Evolutionary conservation across 2,113 vertebrate species (phyloP), one percentile per base, ranked within the genome.

Genomic region (Erythrocebus patas): DNA sequence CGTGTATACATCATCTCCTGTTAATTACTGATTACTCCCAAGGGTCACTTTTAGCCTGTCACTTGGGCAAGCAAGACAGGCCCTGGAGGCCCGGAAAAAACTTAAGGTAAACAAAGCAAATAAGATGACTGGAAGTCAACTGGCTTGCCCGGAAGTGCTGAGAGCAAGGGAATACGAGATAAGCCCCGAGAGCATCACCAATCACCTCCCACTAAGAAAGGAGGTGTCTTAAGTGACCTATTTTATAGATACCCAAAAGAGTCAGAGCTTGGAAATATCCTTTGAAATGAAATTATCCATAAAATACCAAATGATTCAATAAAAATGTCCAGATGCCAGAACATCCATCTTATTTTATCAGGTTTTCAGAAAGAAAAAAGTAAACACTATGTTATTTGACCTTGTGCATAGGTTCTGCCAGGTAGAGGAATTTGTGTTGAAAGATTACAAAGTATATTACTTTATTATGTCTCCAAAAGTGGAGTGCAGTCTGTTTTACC

Each of bases 231-330:
- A 43, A 66, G 14, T 86, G 61, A 86, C 66, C 72, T 86, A 75
- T 52, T 94, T 95, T 91, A 55, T 78, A 90, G 45, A 40, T 22
- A 64, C 22, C 57, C n/a, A 82, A 57, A 16, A 59, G 40, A 95
- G 40, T 25, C 66, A 35, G 16, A 20, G 27, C n/a, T 86, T 52
- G 9, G 35, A 91, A 95, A 91, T 66, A 79, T 32, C 25, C 78
- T 97, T 94, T 80, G 57, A 97, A 88, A 92, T 88, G 72, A 17
- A 96, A 94, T 82, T 85, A 79, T 94, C 88, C 55, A 30, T 52
- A 78, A 84, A 92, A 93, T 93, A 94, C 64, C 85, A 97, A 59
- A 45, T 75, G 91, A 97, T 70, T 72, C 70, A 80, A 32, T 57
- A 85, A 61, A 92, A 59, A 73, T 40, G 2, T 75, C 73, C 55